These are phyloP conservation scores for Alethe castanea DNA, from an alignment of 2,113 vertebrate species.

Conservation along the genomic window DNA sequence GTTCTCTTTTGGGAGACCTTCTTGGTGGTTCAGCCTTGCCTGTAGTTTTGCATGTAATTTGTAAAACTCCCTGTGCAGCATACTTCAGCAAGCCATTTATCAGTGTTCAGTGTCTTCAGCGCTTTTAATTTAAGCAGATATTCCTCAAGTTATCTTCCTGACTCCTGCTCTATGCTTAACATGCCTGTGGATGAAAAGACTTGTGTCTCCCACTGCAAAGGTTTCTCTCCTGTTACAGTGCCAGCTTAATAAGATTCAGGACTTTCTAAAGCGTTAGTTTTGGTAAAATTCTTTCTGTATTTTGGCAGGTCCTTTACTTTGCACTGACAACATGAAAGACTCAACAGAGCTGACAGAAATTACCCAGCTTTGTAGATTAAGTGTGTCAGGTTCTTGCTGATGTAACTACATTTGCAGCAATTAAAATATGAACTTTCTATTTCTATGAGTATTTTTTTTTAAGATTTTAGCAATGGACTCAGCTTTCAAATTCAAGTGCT, in stretches of 20 bases:
- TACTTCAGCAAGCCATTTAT: neutral
- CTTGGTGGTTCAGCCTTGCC: neutral
- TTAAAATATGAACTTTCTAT: neutral
- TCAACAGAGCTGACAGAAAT: neutral
- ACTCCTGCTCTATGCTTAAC: neutral
- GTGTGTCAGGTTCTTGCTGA: neutral
- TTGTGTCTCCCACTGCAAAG: neutral
- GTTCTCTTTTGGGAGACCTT: neutral
- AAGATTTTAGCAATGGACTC: neutral
- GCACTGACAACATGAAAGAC: neutral
- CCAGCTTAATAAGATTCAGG: accelerated
- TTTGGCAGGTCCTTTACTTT: neutral
- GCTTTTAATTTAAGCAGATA: neutral
- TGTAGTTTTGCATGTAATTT: neutral
- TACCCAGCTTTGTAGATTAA: neutral
- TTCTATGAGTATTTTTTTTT: neutral
- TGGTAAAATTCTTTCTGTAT: neutral
- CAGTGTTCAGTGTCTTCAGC: neutral
- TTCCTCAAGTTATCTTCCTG: neutral
- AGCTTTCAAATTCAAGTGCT: neutral
- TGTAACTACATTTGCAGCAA: neutral
- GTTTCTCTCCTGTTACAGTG: neutral
- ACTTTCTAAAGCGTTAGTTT: neutral
- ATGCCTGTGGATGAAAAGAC: neutral
- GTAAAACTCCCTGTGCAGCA: accelerated